Base-by-base conservation (phyloP, 2,113 vertebrate genomes). In the Seriola quinqueradiata region DNA sequence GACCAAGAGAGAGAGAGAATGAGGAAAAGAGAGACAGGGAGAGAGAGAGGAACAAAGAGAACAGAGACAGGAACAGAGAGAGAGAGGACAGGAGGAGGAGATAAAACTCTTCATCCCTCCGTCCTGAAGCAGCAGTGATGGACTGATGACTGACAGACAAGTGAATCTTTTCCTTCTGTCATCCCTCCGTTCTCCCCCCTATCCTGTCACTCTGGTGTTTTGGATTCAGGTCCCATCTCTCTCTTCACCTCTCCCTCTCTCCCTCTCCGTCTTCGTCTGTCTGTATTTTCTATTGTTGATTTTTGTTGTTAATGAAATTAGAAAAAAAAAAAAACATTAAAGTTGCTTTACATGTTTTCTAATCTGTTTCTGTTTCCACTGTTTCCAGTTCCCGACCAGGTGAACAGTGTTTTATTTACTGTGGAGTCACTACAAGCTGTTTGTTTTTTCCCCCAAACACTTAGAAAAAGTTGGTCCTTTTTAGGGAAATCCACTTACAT, bases 21-120 rank as follows among this genome's bases (percentile, higher is more conserved):
- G 89, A 88, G 66, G 46, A 44, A 5, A 67, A 73, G 64, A 66
- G 94, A 87, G 86, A 84, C 79, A 74, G 76, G 46, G 91, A 90
- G 0, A 65, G 79, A 79, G 87, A 89, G 68, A 89, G 89, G 71
- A 89, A 94, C 36, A 92, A 88, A 52, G 93, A 93, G 88, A 94
- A 96, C 90, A 13, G 77, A 90, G 89, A 93, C 81, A 69, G 84
- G 68, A 90, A 92, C 82, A 83, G 87, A 70, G 87, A 85, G 25
- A 52, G 76, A 57, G 89, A 86, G 36, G 83, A 88, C 55, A 76
- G 72, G 83, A 90, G 86, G 69, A 89, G 89, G 75, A 89, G 85
- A 46, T 86, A 40, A 77, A 75, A 50, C 32, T 54, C 52, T 54
- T 75, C 61, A 28, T 64, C 50, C 3, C 46, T 50, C 7, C 17